Evolutionary conservation across 1,140 invertebrate genomes (phyloP).

Genomic region (Eurosta solidaginis): DNA sequence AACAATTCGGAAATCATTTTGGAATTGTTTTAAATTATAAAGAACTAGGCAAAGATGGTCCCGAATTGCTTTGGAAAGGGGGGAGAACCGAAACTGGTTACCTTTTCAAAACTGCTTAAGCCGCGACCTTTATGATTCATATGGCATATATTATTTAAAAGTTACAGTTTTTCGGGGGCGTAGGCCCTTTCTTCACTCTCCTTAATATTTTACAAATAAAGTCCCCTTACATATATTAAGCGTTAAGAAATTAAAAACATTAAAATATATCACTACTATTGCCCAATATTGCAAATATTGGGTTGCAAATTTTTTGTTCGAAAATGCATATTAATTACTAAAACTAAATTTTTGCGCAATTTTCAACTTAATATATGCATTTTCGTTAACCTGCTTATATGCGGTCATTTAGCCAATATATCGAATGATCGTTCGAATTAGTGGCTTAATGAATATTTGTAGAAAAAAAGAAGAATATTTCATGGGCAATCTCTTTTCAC

Average conservation of each 20-base stretch:
- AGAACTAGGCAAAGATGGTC: no score
- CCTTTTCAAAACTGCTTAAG: no score
- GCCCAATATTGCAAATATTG: constrained; percentile 3
- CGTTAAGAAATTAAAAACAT: background rate
- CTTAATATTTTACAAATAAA: no score
- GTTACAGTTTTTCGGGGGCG: no score
- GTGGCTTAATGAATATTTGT: background rate
- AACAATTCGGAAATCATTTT: no score
- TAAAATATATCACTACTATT: background rate
- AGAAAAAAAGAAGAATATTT: background rate
- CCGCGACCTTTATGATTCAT: no score
- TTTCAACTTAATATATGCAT: background rate
- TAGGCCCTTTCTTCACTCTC: no score
- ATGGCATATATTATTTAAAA: no score
- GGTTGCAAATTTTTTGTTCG: constrained; percentile 7
- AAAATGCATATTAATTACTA: constrained; percentile 19
- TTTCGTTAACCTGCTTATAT: background rate
- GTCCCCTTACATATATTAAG: no score
- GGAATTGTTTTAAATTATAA: no score
- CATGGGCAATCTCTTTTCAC: background rate
- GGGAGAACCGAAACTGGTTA: no score
- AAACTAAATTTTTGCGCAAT: constrained; percentile 3
- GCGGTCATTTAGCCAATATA: background rate
- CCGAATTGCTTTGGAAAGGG: no score
- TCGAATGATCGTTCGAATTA: background rate